Conservation (phyloP, 2,888 invertebrate genomes). For the Spilosoma lubricipeda region DNA sequence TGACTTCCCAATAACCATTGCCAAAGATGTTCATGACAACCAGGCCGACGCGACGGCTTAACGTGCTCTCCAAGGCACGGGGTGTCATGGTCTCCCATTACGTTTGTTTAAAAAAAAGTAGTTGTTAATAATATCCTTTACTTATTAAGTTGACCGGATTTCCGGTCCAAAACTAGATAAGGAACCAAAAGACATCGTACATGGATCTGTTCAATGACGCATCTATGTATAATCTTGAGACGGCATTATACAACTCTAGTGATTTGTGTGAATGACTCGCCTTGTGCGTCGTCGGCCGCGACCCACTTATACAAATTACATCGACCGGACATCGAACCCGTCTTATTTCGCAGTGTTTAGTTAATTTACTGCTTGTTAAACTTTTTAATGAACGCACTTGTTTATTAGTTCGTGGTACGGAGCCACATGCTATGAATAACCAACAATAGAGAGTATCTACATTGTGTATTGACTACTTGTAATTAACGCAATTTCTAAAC, state of each 20-base stretch:
- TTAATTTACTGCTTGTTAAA: conserved; percentile 18
- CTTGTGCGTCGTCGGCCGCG: conserved; percentile 19
- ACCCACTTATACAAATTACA: conserved; percentile 36
- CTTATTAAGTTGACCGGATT: background rate
- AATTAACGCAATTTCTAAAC: conserved; percentile 18
- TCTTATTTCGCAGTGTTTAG: conserved; percentile 37
- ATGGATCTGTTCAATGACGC: background rate
- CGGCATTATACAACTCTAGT: conserved; percentile 8
- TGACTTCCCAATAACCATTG: no score
- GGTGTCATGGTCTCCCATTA: no score
- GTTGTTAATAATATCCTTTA: background rate
- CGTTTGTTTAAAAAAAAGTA: background rate
- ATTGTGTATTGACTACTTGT: conserved; percentile 15
- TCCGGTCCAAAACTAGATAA: background rate
- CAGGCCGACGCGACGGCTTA: no score
- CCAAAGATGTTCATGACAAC: no score
- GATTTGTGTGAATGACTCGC: conserved; percentile 13
- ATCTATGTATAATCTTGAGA: conserved; percentile 6
- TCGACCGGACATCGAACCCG: conserved; percentile 43
- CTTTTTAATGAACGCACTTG: conserved; percentile 17
- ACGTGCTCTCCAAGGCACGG: no score
- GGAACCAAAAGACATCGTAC: background rate
- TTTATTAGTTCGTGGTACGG: conserved; percentile 9
- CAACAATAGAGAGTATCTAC: conserved; percentile 15
- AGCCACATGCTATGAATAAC: conserved; percentile 20